A percentile compares a stretch with the other conserved stretches of the same genome.
Conservation (phyloP, 2,888 invertebrate species). For the Spatulosminthurus flaviceps region DNA sequence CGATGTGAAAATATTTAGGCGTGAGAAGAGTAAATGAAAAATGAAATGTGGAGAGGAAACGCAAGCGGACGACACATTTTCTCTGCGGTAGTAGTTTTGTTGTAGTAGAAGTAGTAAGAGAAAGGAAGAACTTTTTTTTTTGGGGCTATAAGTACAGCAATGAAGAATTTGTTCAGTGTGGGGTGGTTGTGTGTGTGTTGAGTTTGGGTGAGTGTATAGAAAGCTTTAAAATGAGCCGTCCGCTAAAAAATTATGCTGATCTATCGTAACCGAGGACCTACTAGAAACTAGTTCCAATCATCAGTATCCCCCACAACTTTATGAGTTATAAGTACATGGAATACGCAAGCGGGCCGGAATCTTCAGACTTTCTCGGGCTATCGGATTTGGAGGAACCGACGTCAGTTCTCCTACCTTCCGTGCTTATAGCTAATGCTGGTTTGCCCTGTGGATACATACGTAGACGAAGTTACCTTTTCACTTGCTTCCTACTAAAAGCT, state of each 20-base stretch:
- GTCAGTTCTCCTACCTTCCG: slow-evolving; percentile 1
- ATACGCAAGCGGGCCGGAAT: slow-evolving; percentile 32
- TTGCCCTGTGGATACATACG: background rate
- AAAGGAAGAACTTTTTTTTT: background rate
- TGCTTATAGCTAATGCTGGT: background rate
- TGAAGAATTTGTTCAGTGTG: background rate
- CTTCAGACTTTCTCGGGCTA: slow-evolving; percentile 10
- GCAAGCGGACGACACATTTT: slow-evolving; percentile 34
- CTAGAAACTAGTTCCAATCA: slow-evolving; percentile 40
- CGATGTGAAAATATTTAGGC: no score
- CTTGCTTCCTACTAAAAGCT: background rate
- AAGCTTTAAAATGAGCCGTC: slow-evolving; percentile 38
- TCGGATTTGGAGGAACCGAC: slow-evolving; percentile 3
- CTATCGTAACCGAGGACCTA: slow-evolving; percentile 29
- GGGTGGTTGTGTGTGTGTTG: background rate
- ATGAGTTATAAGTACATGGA: slow-evolving; percentile 32
- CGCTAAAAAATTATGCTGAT: slow-evolving; percentile 26
- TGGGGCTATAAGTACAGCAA: background rate
- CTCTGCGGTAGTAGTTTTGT: no score
- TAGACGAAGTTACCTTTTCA: background rate
- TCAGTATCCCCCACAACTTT: slow-evolving; percentile 25
- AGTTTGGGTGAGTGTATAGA: background rate
- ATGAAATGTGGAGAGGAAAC: background rate
- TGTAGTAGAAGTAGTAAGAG: no score
- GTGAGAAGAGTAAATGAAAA: slow-evolving; percentile 1